phyloP scores from a whole-genome alignment of 2,797 vertebrate species.

The Mormyrops boulengeri region DNA sequence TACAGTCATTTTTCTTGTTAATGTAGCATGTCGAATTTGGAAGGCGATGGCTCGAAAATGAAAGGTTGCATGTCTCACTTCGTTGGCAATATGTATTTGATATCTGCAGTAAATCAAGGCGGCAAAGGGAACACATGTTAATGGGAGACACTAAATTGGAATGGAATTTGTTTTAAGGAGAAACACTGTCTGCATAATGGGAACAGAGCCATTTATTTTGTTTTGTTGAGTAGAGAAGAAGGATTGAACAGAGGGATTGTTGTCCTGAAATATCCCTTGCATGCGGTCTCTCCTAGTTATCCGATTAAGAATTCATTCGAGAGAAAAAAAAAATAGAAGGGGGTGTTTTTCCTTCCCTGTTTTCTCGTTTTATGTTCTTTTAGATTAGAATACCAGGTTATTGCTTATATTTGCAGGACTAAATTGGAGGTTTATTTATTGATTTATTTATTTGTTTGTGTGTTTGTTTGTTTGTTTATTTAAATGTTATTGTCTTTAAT shows the following conservation, averaged over 20 bases:
- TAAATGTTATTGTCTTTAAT: not conserved
- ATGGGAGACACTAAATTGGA: conserved; percentile 49
- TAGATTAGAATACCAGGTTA: not conserved
- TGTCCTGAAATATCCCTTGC: conserved; percentile 16
- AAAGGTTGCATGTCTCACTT: conserved; percentile 76
- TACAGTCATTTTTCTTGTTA: conserved; percentile 70
- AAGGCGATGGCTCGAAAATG: conserved; percentile 65
- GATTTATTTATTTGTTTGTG: not conserved
- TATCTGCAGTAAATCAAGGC: conserved; percentile 47
- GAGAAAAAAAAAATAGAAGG: not conserved
- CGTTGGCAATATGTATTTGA: conserved; percentile 63
- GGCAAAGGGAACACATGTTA: conserved; percentile 41
- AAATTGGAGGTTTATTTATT: not conserved
- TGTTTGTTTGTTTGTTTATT: not conserved
- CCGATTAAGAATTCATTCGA: not conserved
- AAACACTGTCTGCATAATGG: conserved; percentile 5
- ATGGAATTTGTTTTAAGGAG: conserved; percentile 45
- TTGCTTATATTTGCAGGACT: not conserved
- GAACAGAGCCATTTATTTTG: conserved; percentile 22
- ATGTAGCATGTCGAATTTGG: conserved; percentile 72
- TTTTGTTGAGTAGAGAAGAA: conserved; percentile 6
- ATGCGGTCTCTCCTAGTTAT: not conserved
- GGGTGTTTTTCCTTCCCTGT: not conserved
- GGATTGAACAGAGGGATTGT: not conserved
- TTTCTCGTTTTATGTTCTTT: not conserved